Conservation (phyloP, 1,140 invertebrate genomes). For the Drosophila bocki region DNA sequence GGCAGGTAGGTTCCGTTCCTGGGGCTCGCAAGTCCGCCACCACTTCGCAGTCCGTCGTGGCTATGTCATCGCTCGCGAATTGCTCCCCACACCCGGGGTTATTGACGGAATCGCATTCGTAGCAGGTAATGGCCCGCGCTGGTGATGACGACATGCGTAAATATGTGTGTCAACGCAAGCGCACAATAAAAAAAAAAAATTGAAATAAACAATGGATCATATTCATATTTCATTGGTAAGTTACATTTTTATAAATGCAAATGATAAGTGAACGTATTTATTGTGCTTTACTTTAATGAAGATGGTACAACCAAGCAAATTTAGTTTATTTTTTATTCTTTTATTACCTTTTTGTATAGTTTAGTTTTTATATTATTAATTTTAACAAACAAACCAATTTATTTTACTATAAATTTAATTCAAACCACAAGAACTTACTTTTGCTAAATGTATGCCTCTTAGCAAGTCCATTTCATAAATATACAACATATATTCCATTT, state of each 20-base stretch:
- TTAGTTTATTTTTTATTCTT: too few species aligned
- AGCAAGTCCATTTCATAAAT: neutral
- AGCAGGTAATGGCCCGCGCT: constrained; percentile 73
- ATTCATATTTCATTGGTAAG: neutral
- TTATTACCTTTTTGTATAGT: neutral
- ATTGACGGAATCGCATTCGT: constrained; percentile 76
- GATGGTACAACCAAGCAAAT: too few species aligned
- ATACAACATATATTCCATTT: neutral
- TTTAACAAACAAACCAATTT: too few species aligned
- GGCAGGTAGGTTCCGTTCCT: constrained; percentile 59
- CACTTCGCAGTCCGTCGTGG: constrained; percentile 69
- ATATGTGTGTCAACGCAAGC: constrained; percentile 64
- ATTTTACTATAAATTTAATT: too few species aligned
- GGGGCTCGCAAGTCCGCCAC: constrained; percentile 44
- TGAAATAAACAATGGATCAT: constrained; percentile 9
- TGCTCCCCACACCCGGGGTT: constrained; percentile 69
- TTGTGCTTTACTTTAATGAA: too few species aligned
- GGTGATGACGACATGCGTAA: constrained; percentile 67
- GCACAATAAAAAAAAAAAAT: neutral
- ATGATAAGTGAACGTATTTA: too few species aligned
- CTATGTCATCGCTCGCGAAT: constrained; percentile 67
- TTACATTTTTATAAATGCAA: neutral
- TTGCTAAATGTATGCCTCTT: neutral
- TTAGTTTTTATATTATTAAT: neutral
- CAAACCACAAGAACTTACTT: neutral